Evolutionary conservation across 2,888 invertebrate genomes (phyloP).

Genomic region (Eristalis tenax): DNA sequence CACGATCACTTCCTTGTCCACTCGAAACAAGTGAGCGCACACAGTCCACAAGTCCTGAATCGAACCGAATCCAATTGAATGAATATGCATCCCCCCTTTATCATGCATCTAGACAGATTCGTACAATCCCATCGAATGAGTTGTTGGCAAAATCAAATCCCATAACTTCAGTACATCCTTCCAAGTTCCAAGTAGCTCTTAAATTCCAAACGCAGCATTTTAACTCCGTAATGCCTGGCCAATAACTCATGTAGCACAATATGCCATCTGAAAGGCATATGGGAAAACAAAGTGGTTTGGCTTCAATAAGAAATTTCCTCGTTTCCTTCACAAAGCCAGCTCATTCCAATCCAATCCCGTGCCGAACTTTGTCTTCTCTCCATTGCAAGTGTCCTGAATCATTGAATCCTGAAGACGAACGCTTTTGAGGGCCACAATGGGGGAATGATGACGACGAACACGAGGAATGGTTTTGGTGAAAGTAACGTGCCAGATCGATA

Average conservation of each 20-base stretch:
- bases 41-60: not conserved
- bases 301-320: slow-evolving; percentile 62
- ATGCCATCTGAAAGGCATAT: slow-evolving; percentile 63
- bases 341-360: slow-evolving; percentile 36
- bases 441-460: not conserved
- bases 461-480: slow-evolving; percentile 40
- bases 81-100: not conserved
- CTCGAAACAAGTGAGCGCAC: not conserved
- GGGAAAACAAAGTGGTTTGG: slow-evolving; percentile 67
- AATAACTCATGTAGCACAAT: slow-evolving; percentile 71
- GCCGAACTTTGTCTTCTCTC: slow-evolving; percentile 56
- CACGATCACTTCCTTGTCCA: not conserved
- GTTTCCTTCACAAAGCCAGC: slow-evolving; percentile 38
- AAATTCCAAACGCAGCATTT: slow-evolving; percentile 51
- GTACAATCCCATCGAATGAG: not conserved
- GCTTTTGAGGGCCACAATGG: not conserved
- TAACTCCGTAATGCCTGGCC: slow-evolving; percentile 47
- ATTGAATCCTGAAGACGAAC: slow-evolving; percentile 8
- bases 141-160: not conserved
- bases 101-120: not conserved
- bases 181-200: slow-evolving; percentile 31
- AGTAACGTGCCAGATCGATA: slow-evolving; percentile 69
- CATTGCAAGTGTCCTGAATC: slow-evolving; percentile 55
- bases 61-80: not conserved
- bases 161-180: slow-evolving; percentile 2